Evolutionary conservation across 2,888 invertebrate genomes (phyloP), one percentile per base, ranked within the genome.

Genomic region (Pilophorus perplexus): DNA sequence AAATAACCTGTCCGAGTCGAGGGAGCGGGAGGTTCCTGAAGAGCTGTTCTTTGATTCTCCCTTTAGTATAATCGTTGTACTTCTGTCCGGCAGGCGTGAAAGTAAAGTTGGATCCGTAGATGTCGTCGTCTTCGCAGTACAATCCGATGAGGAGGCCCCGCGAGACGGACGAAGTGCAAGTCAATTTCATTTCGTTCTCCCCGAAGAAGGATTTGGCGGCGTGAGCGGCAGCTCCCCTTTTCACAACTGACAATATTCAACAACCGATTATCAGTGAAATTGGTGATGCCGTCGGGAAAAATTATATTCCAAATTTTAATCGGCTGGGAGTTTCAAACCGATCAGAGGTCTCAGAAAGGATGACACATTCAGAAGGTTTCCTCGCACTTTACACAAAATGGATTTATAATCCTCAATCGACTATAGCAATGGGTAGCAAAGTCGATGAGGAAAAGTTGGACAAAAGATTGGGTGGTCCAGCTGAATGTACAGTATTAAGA

Each of bases 1-100:
- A 42, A 10, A 25, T 80, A 3, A 79, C 82, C 54, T 78, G 83
- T 74, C 75, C 84, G 74, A 77, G 77, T 75, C 68, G 81, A 77
- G 79, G 82, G 69, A 76, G 84, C 73, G 77, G 83, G 73, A 78
- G 77, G 2, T 66, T 66, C 5, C 62, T 54, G 65, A 66, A 68
- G 18, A 72, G 66, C 54, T 67, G 64, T 12, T 66, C 64, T 20
- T 67, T 64, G 16, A 72, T 62, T 46, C 64, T 70, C 28, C 68
- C 68, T 40, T 68, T 66, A 16, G 68, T 55, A 37, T 59, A 50
- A 14, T 71, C 67, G 64, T 72, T 70, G 52, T 68, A 72, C n/a
- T 65, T 66, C 38, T 69, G 55, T 12, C 68, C 72, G 22, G 72
- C 67, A 25, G 67, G 40, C 2, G 72, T 72, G 18, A 72, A 66